phyloP scores from a whole-genome alignment of 1,140 invertebrate species.

The Chelonus insularis region DNA sequence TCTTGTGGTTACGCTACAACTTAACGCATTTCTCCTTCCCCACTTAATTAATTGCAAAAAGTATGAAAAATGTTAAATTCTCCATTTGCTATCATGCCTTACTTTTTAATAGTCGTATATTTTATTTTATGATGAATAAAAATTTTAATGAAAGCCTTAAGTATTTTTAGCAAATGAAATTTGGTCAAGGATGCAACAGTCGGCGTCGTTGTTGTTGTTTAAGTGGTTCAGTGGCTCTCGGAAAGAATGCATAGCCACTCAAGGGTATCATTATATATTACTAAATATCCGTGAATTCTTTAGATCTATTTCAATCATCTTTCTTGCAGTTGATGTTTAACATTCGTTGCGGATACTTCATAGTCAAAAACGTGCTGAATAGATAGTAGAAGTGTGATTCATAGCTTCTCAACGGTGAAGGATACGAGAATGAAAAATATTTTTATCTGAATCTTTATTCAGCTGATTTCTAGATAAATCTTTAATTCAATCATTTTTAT shows the following conservation, averaged over 20 bases:
- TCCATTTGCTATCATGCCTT: no score
- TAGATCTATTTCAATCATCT: not conserved
- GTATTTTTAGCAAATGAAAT: no score
- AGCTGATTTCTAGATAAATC: no score
- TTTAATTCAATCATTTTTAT: no score
- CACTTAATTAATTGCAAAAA: not conserved
- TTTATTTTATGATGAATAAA: no score
- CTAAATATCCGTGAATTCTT: not conserved
- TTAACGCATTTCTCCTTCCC: not conserved
- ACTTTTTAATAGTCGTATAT: no score
- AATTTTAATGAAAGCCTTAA: no score
- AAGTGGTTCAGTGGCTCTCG: no score
- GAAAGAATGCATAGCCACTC: no score
- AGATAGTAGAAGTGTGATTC: not conserved
- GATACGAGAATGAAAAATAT: not conserved
- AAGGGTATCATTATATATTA: not conserved
- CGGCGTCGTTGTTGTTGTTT: no score
- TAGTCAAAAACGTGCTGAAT: not conserved
- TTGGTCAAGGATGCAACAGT: no score
- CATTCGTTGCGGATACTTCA: not conserved
- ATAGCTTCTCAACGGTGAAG: slow-evolving; percentile 3
- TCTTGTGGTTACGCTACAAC: not conserved
- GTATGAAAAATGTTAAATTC: not conserved
- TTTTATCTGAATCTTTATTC: no score
- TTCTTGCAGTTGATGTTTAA: not conserved